phyloP scores from a whole-genome alignment of 2,888 invertebrate genomes.

The Herminia tarsipennalis region DNA sequence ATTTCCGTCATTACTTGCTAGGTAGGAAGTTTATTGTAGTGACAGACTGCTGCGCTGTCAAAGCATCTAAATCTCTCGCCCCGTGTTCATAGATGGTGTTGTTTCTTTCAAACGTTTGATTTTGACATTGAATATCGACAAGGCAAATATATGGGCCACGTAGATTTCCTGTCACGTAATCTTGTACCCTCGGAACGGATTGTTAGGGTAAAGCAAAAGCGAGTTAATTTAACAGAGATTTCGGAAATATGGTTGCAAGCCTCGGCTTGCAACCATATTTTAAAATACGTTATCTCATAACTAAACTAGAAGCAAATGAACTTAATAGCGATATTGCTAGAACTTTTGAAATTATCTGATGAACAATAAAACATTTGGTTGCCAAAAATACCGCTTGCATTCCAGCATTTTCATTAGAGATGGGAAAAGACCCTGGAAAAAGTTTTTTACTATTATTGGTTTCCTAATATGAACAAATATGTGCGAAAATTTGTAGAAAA shows the following conservation, averaged over 20 bases:
- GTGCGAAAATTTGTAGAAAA: slow-evolving; percentile 46
- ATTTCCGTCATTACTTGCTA: no score
- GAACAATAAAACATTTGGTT: not conserved
- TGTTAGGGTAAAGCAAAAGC: slow-evolving; percentile 7
- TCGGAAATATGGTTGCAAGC: slow-evolving; percentile 15
- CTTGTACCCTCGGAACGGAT: not conserved
- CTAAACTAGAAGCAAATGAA: slow-evolving; percentile 1
- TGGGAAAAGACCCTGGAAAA: slow-evolving; percentile 35
- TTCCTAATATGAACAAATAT: slow-evolving; percentile 35
- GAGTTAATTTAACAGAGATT: slow-evolving; percentile 5
- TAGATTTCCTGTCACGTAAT: slow-evolving; percentile 22
- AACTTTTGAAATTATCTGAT: not conserved
- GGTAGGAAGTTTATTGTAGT: slow-evolving; percentile 12
- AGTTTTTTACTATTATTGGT: slow-evolving; percentile 43
- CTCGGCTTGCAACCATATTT: slow-evolving; percentile 9
- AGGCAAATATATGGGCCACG: slow-evolving; percentile 14
- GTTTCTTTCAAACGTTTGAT: slow-evolving; percentile 7
- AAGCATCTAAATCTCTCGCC: slow-evolving; percentile 1
- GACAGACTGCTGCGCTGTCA: slow-evolving; percentile 19
- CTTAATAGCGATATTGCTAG: slow-evolving; percentile 15
- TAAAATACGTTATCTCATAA: slow-evolving; percentile 6
- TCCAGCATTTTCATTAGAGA: slow-evolving; percentile 6
- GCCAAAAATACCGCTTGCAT: slow-evolving; percentile 2
- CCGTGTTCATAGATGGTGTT: slow-evolving; percentile 9
- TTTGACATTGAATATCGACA: slow-evolving; percentile 1